Base-by-base conservation (phyloP, 2,888 invertebrate genomes). In the Temnothorax ravouxi region DNA sequence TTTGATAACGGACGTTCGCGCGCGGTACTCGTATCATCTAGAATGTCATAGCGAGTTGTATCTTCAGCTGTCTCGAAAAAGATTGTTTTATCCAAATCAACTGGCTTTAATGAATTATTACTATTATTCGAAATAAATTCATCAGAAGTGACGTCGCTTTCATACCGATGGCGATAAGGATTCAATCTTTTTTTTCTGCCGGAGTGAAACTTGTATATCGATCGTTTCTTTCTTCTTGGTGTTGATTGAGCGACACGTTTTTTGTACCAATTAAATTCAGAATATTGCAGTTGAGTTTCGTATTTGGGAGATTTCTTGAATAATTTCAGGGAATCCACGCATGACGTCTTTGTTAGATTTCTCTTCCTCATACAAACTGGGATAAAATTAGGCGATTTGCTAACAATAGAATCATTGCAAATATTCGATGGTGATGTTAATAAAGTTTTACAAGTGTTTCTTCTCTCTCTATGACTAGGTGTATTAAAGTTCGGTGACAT, bases 381-480 rank as follows among this genome's bases (percentile, higher is more conserved):
- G 4, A 52, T 25, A 44, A 92, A 91, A 90, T 94, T 94, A 25
- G 94, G 94, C 0, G 94, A 94, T 75, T 90, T 93, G 47, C 93
- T 94, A 61, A 94, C 80, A 34, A 94, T 93, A 29, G 74, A 47
- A 50, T 86, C 85, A 44, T 69, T 79, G 5, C 69, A 44, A 81
- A 72, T 18, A 56, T 56, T 47, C 2, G 59, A 21, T 8, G 79
- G 44, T 62, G 25, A 25, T 25, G 66, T 72, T 64, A 83, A 52
- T 6, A 84, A 66, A 64, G 29, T 52, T 62, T 50, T 69, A 18
- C 18, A 76, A 56, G n/a, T 41, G 59, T 77, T 69, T 71, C 25
- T 77, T 61, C 50, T 74, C 1, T 69, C 80, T 25, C 6, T 80
- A 15, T 75, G 66, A 62, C 74, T 83, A 25, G 86, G 83, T 1